Percentiles rank a stretch among this genome's conserved stretches.
Evolutionary conservation across 2,113 vertebrate genomes (phyloP).

Genomic region (Perca schrenkii): DNA sequence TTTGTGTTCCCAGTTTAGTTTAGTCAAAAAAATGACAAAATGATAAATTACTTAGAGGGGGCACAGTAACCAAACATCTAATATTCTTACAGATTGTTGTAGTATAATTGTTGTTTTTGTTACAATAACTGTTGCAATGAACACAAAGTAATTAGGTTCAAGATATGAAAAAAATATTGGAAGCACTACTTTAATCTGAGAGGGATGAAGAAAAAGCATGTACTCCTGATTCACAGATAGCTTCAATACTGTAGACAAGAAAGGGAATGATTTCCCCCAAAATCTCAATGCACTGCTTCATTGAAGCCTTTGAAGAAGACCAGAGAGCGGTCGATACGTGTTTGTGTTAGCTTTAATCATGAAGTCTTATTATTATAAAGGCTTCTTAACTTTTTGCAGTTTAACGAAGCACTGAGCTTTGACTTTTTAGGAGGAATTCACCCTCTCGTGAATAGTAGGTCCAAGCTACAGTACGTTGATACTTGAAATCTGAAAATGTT

Average conservation of each 20-base stretch:
- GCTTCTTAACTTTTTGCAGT: constrained; percentile 12
- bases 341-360: constrained; percentile 28
- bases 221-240: background rate
- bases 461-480: background rate
- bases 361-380: background rate
- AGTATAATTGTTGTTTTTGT: background rate
- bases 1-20: too few species aligned
- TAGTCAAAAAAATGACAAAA: background rate
- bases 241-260: background rate
- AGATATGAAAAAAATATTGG: background rate
- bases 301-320: constrained; percentile 10
- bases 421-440: background rate
- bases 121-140: background rate
- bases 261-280: background rate
- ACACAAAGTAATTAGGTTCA: background rate
- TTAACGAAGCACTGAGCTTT: background rate
- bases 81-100: background rate
- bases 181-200: background rate
- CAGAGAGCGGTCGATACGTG: background rate
- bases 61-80: background rate
- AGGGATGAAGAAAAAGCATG: constrained; percentile 5
- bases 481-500: background rate
- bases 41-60: background rate
- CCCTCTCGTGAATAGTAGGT: background rate
- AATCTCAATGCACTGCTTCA: background rate